Evolutionary conservation across 1,140 invertebrate species (phyloP), one percentile per base, ranked within the genome.

Genomic region (Drusus annulatus): DNA sequence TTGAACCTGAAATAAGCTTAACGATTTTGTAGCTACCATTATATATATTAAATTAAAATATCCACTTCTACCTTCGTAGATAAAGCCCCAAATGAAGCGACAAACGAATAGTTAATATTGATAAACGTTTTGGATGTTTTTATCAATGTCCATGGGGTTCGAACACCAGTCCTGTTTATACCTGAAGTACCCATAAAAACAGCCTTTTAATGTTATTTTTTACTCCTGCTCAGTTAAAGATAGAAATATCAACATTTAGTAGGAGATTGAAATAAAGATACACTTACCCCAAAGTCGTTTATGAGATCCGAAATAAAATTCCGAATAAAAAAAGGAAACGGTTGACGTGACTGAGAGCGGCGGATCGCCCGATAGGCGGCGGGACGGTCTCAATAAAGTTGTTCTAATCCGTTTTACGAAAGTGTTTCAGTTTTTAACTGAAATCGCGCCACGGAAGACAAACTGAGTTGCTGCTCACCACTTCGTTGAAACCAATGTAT

Each of bases 191-290:
- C 56, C 74, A 60, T 45, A 28, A 76, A 76, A 76, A 45, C 3
- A 36, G 17, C 54, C 74, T 58, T 62, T 76, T 62, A 45, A 62
- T 17, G 25, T 60, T 76, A 25, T 21, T 75, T 75, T 54, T 56
- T 25, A 19, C 17, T 45, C 31, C 17, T 25, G 17, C 56, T 21
- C 56, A 45, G 74, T 23, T 54, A 74, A 79, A 23, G 69, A 65
- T 80, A 63, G 58, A 75, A 63, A 80, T 75, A 80, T 80, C 69
- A 75, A 80, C 75, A 75, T 75, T 80, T 80, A 63, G 78, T 80
- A 80, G 69, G 50, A 81, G 80, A 81, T 81, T 28, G 36, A 54
- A 31, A 50, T 63, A 75, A 51, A 76, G 79, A 80, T 80, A 80
- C 17, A 76, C 8, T 75, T n/a, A 76, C 17, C 17, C 10, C 71